Evolutionary conservation across 2,113 vertebrate genomes (phyloP), one percentile per base, ranked within the genome.

Genomic region (Osmerus mordax): DNA sequence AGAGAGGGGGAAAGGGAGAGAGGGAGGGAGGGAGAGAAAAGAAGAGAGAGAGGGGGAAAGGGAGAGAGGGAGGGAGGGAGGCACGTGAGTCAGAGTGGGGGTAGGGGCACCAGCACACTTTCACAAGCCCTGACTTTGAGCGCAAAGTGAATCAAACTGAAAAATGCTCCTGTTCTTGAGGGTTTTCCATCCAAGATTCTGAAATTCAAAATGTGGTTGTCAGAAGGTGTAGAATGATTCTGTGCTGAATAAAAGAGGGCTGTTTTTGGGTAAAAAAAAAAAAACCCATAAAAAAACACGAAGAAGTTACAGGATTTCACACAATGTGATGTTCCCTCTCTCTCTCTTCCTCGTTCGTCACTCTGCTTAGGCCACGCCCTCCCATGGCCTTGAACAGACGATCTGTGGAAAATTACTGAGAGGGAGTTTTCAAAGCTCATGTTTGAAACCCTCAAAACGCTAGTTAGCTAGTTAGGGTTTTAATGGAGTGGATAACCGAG

Each of bases 401-500:
- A 70, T 81, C 80, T 83, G 84, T 92, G 91, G 92, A 90, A 92
- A 92, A 90, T 87, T 91, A 90, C 91, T 75, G 80, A 83, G 74
- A 72, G 75, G 72, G 74, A 85, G 84, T 86, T 84, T 78, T 72
- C 80, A 80, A 80, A 78, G 68, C 84, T 69, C 81, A 70, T 82
- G 70, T 70, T 79, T 89, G 85, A 85, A 90, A 87, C 84, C 75
- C 83, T 80, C 75, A 77, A 71, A 81, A 67, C 77, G 14, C 2
- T 3, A 28, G 25, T 28, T 28, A 28, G 25, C 25, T 28, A 11
- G 41, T 47, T 47, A 12, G 41, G 41, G 41, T 47, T 47, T 47
- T 9, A 47, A 47, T 9, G 41, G 41, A 47, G 8, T 47, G 9
- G 2, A 5, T 47, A 47, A 47, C 41, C 9, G 7, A 47, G 41